Evolutionary conservation across 2,888 invertebrate species (phyloP).

Genomic region (Tillus elongatus): DNA sequence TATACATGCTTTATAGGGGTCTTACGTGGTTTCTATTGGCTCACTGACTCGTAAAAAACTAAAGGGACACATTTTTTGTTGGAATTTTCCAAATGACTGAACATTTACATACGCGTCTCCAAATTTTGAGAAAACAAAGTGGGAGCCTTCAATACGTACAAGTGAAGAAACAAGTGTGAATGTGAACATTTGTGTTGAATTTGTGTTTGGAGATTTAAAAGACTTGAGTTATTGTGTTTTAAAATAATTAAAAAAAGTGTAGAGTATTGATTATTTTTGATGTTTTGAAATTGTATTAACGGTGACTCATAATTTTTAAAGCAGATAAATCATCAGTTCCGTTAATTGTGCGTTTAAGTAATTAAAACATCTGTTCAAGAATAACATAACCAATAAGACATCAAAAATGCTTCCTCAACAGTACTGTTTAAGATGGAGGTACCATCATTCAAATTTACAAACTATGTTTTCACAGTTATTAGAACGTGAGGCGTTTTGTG

Average conservation of each 20-base stretch:
- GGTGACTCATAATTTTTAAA: neutral
- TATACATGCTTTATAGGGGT: slow-evolving; percentile 44
- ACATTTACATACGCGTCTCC: slow-evolving; percentile 40
- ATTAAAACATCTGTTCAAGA: neutral
- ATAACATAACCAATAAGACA: slow-evolving; percentile 13
- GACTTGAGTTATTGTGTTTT: slow-evolving; percentile 7
- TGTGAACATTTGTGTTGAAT: no score
- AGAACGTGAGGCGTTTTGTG: slow-evolving; percentile 81
- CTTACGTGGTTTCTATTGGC: slow-evolving; percentile 44
- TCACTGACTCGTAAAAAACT: slow-evolving; percentile 44
- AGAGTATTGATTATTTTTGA: slow-evolving; percentile 39
- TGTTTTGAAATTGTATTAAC: no score
- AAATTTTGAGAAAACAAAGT: slow-evolving; percentile 38
- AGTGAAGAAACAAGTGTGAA: slow-evolving; percentile 20
- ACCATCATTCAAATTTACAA: slow-evolving; percentile 84
- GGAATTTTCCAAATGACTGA: slow-evolving; percentile 59
- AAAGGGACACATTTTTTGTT: slow-evolving; percentile 42
- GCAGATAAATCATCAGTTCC: neutral
- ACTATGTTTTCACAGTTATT: slow-evolving; percentile 81
- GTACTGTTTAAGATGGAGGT: slow-evolving; percentile 87
- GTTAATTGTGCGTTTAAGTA: neutral
- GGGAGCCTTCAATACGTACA: slow-evolving; percentile 23
- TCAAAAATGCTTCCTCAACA: slow-evolving; percentile 71
- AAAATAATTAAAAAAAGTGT: slow-evolving; percentile 19
- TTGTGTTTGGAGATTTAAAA: neutral